phyloP scores from a whole-genome alignment of 2,888 invertebrate genomes.

The Pyrochroa serraticornis region DNA sequence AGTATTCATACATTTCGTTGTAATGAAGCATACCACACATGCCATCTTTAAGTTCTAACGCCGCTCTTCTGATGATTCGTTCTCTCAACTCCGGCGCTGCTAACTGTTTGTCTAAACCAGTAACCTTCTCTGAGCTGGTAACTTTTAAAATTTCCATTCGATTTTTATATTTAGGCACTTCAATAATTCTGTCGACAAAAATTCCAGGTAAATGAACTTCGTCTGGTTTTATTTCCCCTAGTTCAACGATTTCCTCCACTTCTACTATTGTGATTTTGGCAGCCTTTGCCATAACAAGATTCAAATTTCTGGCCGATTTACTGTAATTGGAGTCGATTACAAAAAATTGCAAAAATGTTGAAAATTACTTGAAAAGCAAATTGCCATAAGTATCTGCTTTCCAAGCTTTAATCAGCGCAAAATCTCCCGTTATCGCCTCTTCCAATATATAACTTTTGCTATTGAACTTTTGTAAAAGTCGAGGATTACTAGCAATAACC shows the following conservation, averaged over 20 bases:
- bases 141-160: conserved; percentile 70
- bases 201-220: conserved; percentile 92
- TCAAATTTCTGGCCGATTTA: conserved; percentile 95
- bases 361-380: conserved; percentile 72
- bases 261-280: conserved; percentile 89
- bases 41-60: conserved; percentile 94
- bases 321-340: conserved; percentile 60
- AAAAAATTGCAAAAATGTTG: conserved; percentile 21
- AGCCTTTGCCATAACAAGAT: conserved; percentile 94
- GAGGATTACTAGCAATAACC: conserved; percentile 76
- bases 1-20: conserved; percentile 9
- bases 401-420: conserved; percentile 94
- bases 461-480: conserved; percentile 77
- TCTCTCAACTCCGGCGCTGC: conserved; percentile 78
- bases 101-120: conserved; percentile 53
- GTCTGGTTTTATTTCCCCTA: conserved; percentile 79
- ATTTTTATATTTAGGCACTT: conserved; percentile 82
- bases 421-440: conserved; percentile 95
- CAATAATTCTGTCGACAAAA: conserved; percentile 87
- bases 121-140: conserved; percentile 42
- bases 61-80: conserved; percentile 89
- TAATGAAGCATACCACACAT: conserved; percentile 81
- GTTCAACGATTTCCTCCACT: conserved; percentile 94
- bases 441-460: conserved; percentile 93
- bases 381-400: conserved; percentile 95